These are phyloP conservation scores for Cephus spinipes DNA, from an alignment of 2,888 invertebrate species.

Conservation along the genomic window DNA sequence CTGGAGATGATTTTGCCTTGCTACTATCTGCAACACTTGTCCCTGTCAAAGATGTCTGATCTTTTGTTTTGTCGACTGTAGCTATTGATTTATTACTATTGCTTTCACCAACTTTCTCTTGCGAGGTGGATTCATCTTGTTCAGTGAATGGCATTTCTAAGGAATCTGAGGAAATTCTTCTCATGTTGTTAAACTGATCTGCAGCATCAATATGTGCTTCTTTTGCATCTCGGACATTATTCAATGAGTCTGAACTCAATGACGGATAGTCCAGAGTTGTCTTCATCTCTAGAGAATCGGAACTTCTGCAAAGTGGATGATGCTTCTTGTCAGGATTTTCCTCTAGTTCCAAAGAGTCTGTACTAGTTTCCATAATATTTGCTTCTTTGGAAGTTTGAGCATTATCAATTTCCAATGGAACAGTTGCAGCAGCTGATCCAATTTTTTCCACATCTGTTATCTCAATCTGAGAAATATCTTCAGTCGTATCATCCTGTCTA, in stretches of 20 bases:
- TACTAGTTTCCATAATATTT: constrained; percentile 73
- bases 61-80: constrained; percentile 29
- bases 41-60: constrained; percentile 37
- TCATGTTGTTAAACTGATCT: constrained; percentile 47
- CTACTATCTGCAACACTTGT: constrained; percentile 42
- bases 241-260: constrained; percentile 62
- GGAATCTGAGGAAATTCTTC: constrained; percentile 63
- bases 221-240: constrained; percentile 55
- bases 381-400: constrained; percentile 54
- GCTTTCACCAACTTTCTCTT: constrained; percentile 22
- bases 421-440: constrained; percentile 17
- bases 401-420: constrained; percentile 24
- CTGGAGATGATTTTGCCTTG: constrained; percentile 43
- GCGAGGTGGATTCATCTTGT: constrained; percentile 7
- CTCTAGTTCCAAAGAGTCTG: constrained; percentile 74
- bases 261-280: constrained; percentile 66
- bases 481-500: constrained; percentile 70
- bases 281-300: constrained; percentile 77
- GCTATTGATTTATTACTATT: constrained; percentile 36
- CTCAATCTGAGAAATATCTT: constrained; percentile 68
- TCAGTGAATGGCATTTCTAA: constrained; percentile 51
- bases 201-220: constrained; percentile 42
- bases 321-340: constrained; percentile 62
- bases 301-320: constrained; percentile 72
- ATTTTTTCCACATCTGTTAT: constrained; percentile 46